Conservation (phyloP, 1,140 invertebrate genomes). For the Aphis gossypii region DNA sequence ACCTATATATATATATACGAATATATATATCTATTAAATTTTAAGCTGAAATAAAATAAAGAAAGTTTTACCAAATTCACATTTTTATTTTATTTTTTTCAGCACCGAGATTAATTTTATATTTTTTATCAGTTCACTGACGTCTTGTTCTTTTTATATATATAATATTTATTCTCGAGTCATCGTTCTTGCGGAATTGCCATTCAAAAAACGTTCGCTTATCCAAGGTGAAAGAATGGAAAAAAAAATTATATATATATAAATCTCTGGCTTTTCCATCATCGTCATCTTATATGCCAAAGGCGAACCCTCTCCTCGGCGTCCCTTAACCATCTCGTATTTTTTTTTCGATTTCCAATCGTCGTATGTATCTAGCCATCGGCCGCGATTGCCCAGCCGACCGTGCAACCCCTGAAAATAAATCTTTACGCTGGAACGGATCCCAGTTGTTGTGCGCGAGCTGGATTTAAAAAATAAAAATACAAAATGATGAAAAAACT, state of each 20-base stretch:
- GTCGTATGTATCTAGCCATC: conserved; percentile 56
- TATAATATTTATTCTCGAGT: conserved; percentile 49
- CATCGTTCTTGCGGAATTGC: conserved; percentile 51
- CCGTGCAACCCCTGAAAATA: conserved; percentile 58
- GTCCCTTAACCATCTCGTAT: conserved; percentile 41
- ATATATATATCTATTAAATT: not conserved
- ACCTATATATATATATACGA: not conserved
- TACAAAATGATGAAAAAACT: conserved; percentile 53
- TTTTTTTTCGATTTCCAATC: conserved; percentile 58
- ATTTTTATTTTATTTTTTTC: conserved; percentile 16
- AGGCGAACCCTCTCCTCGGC: conserved; percentile 46
- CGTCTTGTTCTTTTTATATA: conserved; percentile 26
- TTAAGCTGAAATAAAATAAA: conserved; percentile 41
- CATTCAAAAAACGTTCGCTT: conserved; percentile 44
- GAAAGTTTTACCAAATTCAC: conserved; percentile 26
- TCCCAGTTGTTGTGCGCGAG: conserved; percentile 57
- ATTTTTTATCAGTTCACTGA: conserved; percentile 45
- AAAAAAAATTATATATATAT: conserved; percentile 50
- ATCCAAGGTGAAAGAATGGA: conserved; percentile 39
- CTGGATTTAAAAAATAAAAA: conserved; percentile 57
- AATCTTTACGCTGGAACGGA: conserved; percentile 58
- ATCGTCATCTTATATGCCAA: conserved; percentile 56
- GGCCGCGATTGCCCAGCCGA: conserved; percentile 57
- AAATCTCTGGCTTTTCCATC: conserved; percentile 55
- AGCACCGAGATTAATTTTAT: conserved; percentile 24